Base-by-base conservation (phyloP, 2,888 invertebrate genomes). In the Hirtodrosophila histrioides region DNA sequence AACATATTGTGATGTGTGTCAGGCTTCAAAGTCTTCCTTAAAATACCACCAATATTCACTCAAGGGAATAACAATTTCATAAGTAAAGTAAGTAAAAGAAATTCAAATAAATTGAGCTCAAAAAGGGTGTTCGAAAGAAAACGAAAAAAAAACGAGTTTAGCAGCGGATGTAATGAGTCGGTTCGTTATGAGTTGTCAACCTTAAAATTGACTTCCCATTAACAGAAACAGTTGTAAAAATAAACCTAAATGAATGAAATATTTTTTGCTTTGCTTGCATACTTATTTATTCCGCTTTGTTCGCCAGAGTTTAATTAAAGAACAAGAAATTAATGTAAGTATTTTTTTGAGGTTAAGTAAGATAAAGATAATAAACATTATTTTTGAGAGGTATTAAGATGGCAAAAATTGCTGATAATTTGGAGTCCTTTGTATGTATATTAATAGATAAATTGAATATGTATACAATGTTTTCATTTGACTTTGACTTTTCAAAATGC, bases 221-320 rank as follows among this genome's bases (percentile, higher is more conserved):
- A 49, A 53, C 27, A 12, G 45, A 60, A 85, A 69, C 86, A 85
- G 72, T 62, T 82, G 86, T 58, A 58, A 61, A 69, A 64, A 69
- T 82, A 82, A 69, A 72, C 10, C 37, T 5, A 27, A 68, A 45
- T 53, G n/a, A 49, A 49, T 58, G 41, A 11, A 7, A 39, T 41
- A 23, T 37, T n/a, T 39, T 35, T 11, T 23, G 0, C 2, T 11
- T 23, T 23, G 40, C 23, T 33, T 39, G 23, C 23, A n/a, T 39
- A 4, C 3, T 24, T 39, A 6, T 4, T 24, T 8, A 39, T 46
- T 12, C 12, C 11, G 27, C 44, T 40, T 65, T 65, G 49, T 65
- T 65, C 24, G 31, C 40, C n/a, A n/a, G 4, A 17, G 3, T 12
- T 11, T 35, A 23, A 44, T 9, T n/a, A 41, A 49, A 33, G 8